Conservation (phyloP, 2,113 vertebrate species). For the Mobula hypostoma region DNA sequence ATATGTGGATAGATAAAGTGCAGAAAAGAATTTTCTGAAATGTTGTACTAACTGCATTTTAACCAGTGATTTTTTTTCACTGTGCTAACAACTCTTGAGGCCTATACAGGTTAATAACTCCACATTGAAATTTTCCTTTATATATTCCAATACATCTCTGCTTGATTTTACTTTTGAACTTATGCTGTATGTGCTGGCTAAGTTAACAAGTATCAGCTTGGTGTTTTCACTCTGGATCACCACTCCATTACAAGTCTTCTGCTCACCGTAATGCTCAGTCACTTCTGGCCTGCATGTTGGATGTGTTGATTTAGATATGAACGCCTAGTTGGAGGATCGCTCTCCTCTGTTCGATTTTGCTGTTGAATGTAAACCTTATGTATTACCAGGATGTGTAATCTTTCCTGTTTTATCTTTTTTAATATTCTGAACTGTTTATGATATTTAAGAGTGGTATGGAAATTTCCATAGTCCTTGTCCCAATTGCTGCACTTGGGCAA, state of each 20-base stretch:
- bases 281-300: neutral
- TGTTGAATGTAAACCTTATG: neutral
- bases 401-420: neutral
- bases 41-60: neutral
- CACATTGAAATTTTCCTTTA: neutral
- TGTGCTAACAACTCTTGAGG: neutral
- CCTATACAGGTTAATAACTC: neutral
- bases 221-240: neutral
- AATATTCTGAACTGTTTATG: neutral
- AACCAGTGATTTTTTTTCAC: neutral
- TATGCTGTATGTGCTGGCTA: neutral
- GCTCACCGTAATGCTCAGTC: neutral
- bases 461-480: neutral
- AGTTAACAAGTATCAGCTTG: neutral
- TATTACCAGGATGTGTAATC: neutral
- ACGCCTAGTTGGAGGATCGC: neutral
- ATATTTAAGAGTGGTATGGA: neutral
- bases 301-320: neutral
- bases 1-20: neutral
- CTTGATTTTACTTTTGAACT: neutral
- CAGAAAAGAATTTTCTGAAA: neutral
- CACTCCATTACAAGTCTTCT: neutral
- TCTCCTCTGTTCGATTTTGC: neutral
- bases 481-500: neutral
- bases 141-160: neutral